A percentile compares a stretch with the other conserved stretches of the same genome.
phyloP scores from a whole-genome alignment of 2,888 invertebrate species.

The Eugnorisma glareosa region DNA sequence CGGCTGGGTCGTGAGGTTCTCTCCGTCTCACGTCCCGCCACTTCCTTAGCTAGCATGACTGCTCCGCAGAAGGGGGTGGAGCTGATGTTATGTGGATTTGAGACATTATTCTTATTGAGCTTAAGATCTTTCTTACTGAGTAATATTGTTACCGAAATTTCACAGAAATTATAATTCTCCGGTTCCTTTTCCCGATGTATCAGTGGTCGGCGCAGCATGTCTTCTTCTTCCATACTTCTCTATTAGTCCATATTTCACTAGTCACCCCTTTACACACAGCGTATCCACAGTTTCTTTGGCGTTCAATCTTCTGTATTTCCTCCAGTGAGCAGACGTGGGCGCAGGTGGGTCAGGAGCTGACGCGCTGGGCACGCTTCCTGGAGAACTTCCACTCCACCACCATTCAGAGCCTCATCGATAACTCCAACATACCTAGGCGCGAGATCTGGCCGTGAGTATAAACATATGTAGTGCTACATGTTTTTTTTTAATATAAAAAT shows the following conservation, averaged over 20 bases:
- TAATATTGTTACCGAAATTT: neutral
- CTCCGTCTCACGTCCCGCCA: too few species aligned
- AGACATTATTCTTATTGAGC: neutral
- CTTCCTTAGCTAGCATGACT: too few species aligned
- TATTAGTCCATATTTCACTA: neutral
- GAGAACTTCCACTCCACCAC: constrained; percentile 85
- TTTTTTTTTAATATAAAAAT: neutral
- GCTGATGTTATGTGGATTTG: neutral
- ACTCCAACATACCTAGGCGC: constrained; percentile 66
- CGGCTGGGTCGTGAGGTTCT: too few species aligned
- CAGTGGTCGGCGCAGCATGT: neutral
- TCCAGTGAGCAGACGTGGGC: constrained; percentile 82
- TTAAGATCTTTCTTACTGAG: neutral
- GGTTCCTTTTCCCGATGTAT: neutral
- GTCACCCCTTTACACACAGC: neutral
- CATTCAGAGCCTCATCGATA: constrained; percentile 76
- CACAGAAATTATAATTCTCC: neutral
- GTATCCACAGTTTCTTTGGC: neutral
- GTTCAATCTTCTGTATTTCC: neutral
- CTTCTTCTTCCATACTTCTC: neutral
- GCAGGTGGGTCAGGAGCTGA: constrained; percentile 82
- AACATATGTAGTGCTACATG: neutral
- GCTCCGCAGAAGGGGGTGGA: too few species aligned
- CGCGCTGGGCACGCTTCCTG: constrained; percentile 87
- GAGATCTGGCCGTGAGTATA: constrained; percentile 82